Percentiles rank a stretch among this genome's conserved stretches.
Conservation (phyloP, 1,140 invertebrate genomes). For the Macrobrachium rosenbergii region DNA sequence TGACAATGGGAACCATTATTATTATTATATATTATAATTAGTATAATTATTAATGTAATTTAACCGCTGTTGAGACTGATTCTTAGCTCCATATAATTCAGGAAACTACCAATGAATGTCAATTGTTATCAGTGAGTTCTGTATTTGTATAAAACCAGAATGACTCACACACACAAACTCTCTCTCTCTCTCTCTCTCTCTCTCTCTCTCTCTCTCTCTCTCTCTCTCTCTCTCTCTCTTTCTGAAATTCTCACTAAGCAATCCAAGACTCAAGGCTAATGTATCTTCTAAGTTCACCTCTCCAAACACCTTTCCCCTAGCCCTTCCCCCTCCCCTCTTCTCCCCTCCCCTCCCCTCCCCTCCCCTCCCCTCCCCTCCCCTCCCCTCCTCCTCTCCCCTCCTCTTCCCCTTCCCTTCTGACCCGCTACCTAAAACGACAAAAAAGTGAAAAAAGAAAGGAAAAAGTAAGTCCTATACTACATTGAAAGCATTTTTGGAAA, state of each 20-base stretch:
- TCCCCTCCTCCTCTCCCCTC: neutral
- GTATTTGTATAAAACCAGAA: too few relatives aligned
- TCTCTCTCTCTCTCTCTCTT: neutral
- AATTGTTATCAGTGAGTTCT: too few relatives aligned
- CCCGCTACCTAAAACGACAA: neutral
- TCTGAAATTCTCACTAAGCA: neutral
- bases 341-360: neutral
- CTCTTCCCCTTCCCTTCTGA: conserved; percentile 14
- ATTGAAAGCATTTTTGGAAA: conserved; percentile 30
- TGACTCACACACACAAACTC: too few relatives aligned
- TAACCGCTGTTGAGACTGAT: too few relatives aligned
- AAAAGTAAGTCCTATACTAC: conserved; percentile 2
- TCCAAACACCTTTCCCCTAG: neutral
- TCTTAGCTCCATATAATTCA: too few relatives aligned
- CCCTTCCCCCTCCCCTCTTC: neutral
- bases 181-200: neutral
- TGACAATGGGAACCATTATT: too few relatives aligned
- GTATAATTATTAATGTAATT: too few relatives aligned
- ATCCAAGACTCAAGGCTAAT: too few relatives aligned
- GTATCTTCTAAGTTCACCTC: neutral
- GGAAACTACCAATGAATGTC: too few relatives aligned
- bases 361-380: neutral
- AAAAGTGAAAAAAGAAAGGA: too few relatives aligned
- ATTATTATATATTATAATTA: too few relatives aligned
- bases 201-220: neutral